These are phyloP conservation scores for Orchesella flavescens DNA, from an alignment of 2,888 invertebrate species.

Conservation along the genomic window DNA sequence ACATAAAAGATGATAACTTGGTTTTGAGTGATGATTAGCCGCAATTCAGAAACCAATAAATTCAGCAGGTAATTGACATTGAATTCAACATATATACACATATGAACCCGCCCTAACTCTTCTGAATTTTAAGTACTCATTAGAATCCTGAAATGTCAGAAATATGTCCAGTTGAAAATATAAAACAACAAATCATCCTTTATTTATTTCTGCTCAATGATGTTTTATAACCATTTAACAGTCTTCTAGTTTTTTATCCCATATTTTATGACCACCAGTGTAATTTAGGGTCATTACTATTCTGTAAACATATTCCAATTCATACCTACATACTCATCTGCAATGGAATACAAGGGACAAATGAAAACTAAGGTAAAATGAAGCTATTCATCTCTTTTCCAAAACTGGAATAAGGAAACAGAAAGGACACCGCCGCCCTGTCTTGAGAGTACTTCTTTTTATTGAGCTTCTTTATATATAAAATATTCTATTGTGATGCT, in stretches of 20 bases:
- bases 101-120: too few relatives aligned
- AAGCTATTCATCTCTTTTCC: slow-evolving; percentile 6
- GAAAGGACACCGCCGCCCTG: slow-evolving; percentile 39
- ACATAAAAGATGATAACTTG: background rate
- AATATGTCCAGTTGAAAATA: too few relatives aligned
- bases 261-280: background rate
- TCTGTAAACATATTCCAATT: slow-evolving; percentile 39
- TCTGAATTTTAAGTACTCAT: too few relatives aligned
- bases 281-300: slow-evolving; percentile 51
- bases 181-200: too few relatives aligned
- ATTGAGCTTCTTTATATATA: background rate
- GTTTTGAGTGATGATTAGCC: background rate
- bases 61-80: background rate
- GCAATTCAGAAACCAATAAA: background rate
- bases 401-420: slow-evolving; percentile 32
- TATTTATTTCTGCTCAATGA: too few relatives aligned
- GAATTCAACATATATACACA: background rate
- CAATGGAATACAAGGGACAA: slow-evolving; percentile 17
- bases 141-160: too few relatives aligned
- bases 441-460: slow-evolving; percentile 7
- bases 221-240: background rate
- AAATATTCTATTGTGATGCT: background rate
- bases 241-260: background rate
- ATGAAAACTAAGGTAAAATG: background rate
- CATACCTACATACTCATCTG: background rate